Evolutionary conservation across 2,888 invertebrate species (phyloP).

Genomic region (Eledona agricola): DNA sequence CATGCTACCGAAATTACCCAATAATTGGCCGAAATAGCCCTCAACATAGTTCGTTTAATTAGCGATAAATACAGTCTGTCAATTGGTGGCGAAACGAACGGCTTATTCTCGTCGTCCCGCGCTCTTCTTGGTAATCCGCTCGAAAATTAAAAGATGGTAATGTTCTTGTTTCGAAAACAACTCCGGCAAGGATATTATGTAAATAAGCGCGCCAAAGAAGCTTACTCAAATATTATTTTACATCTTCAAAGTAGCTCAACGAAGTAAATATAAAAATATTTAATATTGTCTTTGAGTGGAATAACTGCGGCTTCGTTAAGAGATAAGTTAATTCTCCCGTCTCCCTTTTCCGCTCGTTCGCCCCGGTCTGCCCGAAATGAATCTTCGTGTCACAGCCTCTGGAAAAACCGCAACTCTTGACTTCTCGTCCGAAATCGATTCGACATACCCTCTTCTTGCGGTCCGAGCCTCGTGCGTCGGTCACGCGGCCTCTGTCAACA

Average conservation of each 20-base stretch:
- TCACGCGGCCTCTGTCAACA: constrained; percentile 58
- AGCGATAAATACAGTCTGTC: constrained; percentile 32
- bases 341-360: constrained; percentile 44
- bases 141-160: constrained; percentile 32
- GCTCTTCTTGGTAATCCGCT: constrained; percentile 8
- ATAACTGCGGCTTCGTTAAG: constrained; percentile 59
- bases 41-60: constrained; percentile 27
- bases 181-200: constrained; percentile 45
- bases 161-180: constrained; percentile 37
- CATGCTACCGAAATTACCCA: constrained; percentile 55
- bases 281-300: constrained; percentile 58
- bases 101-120: constrained; percentile 1
- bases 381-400: not conserved
- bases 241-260: constrained; percentile 53
- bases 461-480: constrained; percentile 54
- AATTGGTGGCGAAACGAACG: constrained; percentile 20
- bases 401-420: not conserved
- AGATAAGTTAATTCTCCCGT: constrained; percentile 55
- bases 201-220: constrained; percentile 52
- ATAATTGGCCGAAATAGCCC: constrained; percentile 48
- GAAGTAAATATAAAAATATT: constrained; percentile 58
- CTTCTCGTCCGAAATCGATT: constrained; percentile 5
- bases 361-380: not conserved
- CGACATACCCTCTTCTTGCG: constrained; percentile 45
- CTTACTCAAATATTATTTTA: constrained; percentile 55